phyloP scores from a whole-genome alignment of 1,140 invertebrate genomes.

The Halyomorpha halys region DNA sequence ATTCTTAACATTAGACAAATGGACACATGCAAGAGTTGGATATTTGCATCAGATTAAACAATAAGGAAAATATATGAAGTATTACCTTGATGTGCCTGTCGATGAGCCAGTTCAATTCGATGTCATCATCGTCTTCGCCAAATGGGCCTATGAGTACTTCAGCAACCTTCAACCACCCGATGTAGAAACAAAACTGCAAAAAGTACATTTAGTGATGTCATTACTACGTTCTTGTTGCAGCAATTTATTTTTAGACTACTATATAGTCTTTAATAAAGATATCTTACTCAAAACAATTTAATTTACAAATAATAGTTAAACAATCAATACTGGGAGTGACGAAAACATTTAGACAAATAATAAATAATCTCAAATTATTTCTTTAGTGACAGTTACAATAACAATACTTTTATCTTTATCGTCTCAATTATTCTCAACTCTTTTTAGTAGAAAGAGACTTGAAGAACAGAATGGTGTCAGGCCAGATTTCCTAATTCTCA shows the following conservation, averaged over 20 bases:
- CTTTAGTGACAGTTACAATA: no score
- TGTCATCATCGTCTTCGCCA: conserved; percentile 91
- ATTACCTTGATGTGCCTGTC: conserved; percentile 76
- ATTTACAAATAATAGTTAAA: no score
- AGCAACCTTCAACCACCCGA: conserved; percentile 92
- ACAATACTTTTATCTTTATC: no score
- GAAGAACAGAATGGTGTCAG: conserved; percentile 2
- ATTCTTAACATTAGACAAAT: not conserved
- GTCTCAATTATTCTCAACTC: no score
- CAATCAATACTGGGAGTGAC: no score
- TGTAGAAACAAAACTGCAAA: conserved; percentile 88
- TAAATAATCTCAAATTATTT: no score
- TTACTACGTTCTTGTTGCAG: no score
- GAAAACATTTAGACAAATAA: no score
- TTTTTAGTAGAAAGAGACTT: not conserved
- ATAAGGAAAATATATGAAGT: conserved; percentile 7
- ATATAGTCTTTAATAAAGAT: no score
- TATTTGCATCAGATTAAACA: not conserved
- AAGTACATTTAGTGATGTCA: conserved; percentile 20
- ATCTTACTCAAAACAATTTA: no score
- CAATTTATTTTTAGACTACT: no score
- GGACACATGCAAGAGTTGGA: not conserved
- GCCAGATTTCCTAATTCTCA: no score
- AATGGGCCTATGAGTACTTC: conserved; percentile 86
- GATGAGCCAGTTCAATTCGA: conserved; percentile 82